Conservation (phyloP, 2,888 invertebrate species). For the Selenia dentaria region DNA sequence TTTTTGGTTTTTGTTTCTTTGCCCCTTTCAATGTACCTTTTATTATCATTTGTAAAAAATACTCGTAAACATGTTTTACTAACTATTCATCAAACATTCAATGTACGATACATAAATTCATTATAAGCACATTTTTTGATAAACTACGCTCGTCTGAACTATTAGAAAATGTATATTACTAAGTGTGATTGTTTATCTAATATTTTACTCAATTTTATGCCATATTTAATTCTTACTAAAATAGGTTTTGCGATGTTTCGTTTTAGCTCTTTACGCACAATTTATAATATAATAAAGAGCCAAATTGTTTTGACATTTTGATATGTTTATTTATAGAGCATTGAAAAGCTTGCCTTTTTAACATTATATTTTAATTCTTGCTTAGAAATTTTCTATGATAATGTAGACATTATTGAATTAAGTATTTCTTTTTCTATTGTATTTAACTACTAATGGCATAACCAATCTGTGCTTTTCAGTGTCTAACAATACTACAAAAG, state of each 20-base stretch:
- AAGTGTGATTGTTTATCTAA: too few species aligned
- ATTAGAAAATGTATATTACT: too few species aligned
- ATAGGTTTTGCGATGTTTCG: too few species aligned
- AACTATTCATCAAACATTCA: slow-evolving; percentile 13
- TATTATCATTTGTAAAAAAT: slow-evolving; percentile 25
- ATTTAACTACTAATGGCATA: slow-evolving; percentile 14
- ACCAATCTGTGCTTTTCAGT: slow-evolving; percentile 21
- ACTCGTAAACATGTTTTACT: slow-evolving; percentile 22
- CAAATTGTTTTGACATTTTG: slow-evolving; percentile 10
- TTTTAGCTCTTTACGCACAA: neutral
- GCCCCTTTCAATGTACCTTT: slow-evolving; percentile 18
- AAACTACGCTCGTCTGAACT: too few species aligned
- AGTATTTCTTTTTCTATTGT: neutral
- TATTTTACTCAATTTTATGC: too few species aligned
- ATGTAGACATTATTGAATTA: neutral
- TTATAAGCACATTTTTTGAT: too few species aligned
- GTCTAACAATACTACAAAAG: neutral
- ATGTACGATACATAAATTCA: slow-evolving; percentile 23
- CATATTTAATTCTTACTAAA: neutral
- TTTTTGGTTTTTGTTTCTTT: slow-evolving; percentile 14
- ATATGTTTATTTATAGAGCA: slow-evolving; percentile 3
- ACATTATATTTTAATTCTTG: neutral
- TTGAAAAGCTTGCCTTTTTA: slow-evolving; percentile 20
- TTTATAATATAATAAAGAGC: neutral
- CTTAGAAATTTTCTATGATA: neutral